Conservation (phyloP, 2,888 invertebrate genomes). For the Hofmannophila pseudospretella region DNA sequence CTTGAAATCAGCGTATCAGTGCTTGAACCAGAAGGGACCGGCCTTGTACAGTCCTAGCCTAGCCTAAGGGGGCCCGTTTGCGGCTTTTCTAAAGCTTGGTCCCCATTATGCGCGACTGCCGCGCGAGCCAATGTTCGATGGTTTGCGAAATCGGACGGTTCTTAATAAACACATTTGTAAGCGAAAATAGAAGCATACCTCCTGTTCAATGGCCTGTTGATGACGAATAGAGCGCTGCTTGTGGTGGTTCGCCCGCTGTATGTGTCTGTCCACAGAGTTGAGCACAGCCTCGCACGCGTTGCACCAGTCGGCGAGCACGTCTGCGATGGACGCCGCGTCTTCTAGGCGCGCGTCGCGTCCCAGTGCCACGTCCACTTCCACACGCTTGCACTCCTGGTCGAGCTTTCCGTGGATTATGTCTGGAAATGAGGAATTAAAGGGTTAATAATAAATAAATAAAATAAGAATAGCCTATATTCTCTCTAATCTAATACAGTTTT, state of each 20-base stretch:
- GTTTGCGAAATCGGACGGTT: too few species aligned
- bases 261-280: slow-evolving; percentile 92
- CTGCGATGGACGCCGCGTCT: slow-evolving; percentile 88
- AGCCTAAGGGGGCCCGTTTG: too few species aligned
- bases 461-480: background rate
- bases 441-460: background rate
- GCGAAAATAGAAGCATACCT: too few species aligned
- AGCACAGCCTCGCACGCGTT: slow-evolving; percentile 92
- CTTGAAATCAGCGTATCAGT: too few species aligned
- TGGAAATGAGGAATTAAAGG: too few species aligned
- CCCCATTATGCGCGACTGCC: too few species aligned
- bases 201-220: slow-evolving; percentile 89
- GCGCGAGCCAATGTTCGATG: too few species aligned
- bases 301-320: slow-evolving; percentile 93
- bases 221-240: slow-evolving; percentile 89
- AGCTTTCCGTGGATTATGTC: slow-evolving; percentile 97
- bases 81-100: too few species aligned
- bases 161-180: too few species aligned
- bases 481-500: too few species aligned
- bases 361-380: slow-evolving; percentile 96
- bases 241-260: slow-evolving; percentile 89
- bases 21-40: too few species aligned
- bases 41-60: too few species aligned
- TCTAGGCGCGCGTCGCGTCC: slow-evolving; percentile 94
- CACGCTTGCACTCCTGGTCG: slow-evolving; percentile 94